Evolutionary conservation across 2,888 invertebrate genomes (phyloP).

Genomic region (Drosophila nigritarsus): DNA sequence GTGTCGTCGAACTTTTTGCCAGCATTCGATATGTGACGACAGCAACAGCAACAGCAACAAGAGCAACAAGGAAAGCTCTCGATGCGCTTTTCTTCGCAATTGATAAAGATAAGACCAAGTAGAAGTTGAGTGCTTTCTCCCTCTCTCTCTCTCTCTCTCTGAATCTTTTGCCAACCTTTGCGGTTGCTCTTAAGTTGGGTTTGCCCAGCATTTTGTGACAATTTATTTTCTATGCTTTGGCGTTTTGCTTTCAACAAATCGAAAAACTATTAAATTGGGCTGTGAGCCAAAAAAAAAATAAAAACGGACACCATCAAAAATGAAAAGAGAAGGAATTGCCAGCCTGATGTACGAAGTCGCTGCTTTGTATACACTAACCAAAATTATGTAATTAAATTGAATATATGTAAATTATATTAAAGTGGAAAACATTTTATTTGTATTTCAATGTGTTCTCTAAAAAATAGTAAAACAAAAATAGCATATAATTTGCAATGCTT

Average conservation of each 20-base stretch:
- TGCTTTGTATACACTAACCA: slow-evolving; percentile 34
- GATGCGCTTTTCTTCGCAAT: slow-evolving; percentile 62
- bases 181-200: slow-evolving; percentile 38
- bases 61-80: slow-evolving; percentile 16
- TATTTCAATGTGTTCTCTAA: too few species aligned
- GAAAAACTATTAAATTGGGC: slow-evolving; percentile 82
- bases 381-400: background rate
- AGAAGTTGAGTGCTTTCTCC: slow-evolving; percentile 43
- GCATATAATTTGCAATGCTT: background rate
- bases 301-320: slow-evolving; percentile 17
- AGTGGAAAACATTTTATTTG: background rate
- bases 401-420: background rate
- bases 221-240: slow-evolving; percentile 78
- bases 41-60: slow-evolving; percentile 33
- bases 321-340: slow-evolving; percentile 15
- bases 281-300: slow-evolving; percentile 59
- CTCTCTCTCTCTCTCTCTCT: slow-evolving; percentile 33
- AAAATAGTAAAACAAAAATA: background rate
- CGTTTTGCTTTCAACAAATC: slow-evolving; percentile 78
- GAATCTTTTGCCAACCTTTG: slow-evolving; percentile 64
- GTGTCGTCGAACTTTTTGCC: slow-evolving; percentile 53
- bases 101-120: slow-evolving; percentile 72
- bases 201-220: slow-evolving; percentile 75
- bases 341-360: slow-evolving; percentile 8
- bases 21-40: slow-evolving; percentile 58